These are phyloP conservation scores for Clangula hyemalis DNA, from an alignment of 2,797 vertebrate species.

Conservation along the genomic window DNA sequence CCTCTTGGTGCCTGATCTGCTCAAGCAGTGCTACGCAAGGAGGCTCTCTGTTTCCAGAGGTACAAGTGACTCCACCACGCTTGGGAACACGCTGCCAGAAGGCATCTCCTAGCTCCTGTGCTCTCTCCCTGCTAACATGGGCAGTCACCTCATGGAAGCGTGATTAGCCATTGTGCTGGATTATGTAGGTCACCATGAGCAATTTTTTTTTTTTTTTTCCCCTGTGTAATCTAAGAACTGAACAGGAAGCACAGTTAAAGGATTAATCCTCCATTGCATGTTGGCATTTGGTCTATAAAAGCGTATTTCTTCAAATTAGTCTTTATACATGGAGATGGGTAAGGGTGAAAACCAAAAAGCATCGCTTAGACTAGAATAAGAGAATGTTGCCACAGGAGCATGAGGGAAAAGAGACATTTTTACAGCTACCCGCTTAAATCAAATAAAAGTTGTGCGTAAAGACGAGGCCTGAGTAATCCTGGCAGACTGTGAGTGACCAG, in stretches of 20 bases:
- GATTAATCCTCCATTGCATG: not conserved
- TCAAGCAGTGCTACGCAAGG: not conserved
- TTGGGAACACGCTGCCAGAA: not conserved
- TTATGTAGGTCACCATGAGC: not conserved
- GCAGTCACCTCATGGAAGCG: not conserved
- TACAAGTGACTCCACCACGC: not conserved
- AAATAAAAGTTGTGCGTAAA: not conserved
- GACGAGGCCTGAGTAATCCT: not conserved
- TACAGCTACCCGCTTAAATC: not conserved
- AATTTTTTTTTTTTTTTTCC: not conserved
- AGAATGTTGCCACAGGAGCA: not conserved
- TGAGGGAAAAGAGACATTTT: rapidly evolving
- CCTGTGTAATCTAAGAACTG: not conserved
- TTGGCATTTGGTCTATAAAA: not conserved
- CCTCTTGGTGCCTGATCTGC: not conserved
- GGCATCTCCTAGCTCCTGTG: rapidly evolving
- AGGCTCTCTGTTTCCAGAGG: not conserved
- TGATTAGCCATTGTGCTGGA: not conserved
- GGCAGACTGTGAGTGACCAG: not conserved
- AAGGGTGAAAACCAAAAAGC: not conserved
- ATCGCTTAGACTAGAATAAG: not conserved
- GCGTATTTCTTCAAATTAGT: not conserved
- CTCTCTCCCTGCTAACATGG: not conserved
- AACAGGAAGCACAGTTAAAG: not conserved
- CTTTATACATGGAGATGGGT: not conserved